Base-by-base conservation (phyloP, 1,140 invertebrate species). In the Anoplophora glabripennis region DNA sequence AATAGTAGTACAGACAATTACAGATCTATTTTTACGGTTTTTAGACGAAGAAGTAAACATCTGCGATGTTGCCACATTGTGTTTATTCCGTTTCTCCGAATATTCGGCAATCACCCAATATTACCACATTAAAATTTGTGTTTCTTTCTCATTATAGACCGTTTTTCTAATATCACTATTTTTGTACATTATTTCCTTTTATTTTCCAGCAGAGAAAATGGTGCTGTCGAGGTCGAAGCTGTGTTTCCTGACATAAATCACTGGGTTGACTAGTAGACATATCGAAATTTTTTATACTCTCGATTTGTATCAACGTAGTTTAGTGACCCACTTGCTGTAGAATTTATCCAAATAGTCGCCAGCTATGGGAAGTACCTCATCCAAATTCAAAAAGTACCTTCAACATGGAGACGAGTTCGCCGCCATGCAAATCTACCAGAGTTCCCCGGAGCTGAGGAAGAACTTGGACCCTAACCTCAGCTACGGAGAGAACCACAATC, bases 301-400 rank as follows among this genome's bases (percentile, higher is more conserved):
- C 53, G 53, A 55, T 53, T 53, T 18, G 42, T 37, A 44, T 15
- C 34, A 53, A 51, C 56, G 41, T 64, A 57, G 57, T 36, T 54
- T 53, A 58, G 51, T 33, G 12, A 18, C 44, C 42, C 10, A 36
- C 37, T 55, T 55, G 53, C 12, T 12, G n/a, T 38, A 53, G 18
- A 9, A 9, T 12, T 8, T 37, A 12, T 41, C 37, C 14, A 14
- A 15, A 47, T 34, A 38, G 12, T 36, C 17, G n/a, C 3, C 33
- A 49, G 37, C 10, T 36, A 88, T 88, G 86, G 86, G 86, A 59
- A 87, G 84, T 73, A 78, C 84, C 15, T 86, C 85, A 11, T 86
- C 85, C 28, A 88, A 88, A 72, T 87, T 88, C 67, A 83, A 85
- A 62, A 87, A 86, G 68, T 84, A 87, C 72, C 76, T 88, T n/a